Conservation (phyloP, 2,797 vertebrate genomes). For the Macroramphosus scolopax region DNA sequence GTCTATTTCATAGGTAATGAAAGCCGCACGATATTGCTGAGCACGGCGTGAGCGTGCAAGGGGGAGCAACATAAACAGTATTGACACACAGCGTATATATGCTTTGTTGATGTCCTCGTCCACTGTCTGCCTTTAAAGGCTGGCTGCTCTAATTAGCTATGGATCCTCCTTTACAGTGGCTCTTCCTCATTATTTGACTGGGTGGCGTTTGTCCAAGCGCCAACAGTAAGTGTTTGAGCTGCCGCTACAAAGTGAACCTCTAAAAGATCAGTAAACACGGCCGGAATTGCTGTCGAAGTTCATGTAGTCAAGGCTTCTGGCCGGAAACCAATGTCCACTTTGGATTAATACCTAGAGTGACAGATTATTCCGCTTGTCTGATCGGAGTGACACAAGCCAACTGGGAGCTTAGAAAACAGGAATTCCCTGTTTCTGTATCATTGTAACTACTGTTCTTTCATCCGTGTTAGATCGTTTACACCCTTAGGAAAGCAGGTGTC, state of each 20-base stretch:
- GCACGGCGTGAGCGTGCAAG: conserved; percentile 38
- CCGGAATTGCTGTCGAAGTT: conserved; percentile 16
- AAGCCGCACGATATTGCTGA: conserved; percentile 68
- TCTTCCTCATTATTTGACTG: conserved; percentile 67
- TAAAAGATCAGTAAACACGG: conserved; percentile 38
- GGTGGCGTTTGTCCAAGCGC: conserved; percentile 65
- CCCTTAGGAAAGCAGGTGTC: too few species aligned
- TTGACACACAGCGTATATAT: conserved; percentile 57
- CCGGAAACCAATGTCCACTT: conserved; percentile 26
- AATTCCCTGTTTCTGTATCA: conserved; percentile 10
- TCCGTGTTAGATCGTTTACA: too few species aligned
- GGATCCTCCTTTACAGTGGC: conserved; percentile 68
- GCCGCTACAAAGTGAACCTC: conserved; percentile 54
- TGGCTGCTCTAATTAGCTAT: conserved; percentile 81
- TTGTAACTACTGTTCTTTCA: too few species aligned
- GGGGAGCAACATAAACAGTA: conserved; percentile 68
- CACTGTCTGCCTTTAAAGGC: conserved; percentile 74
- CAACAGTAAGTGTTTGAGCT: conserved; percentile 61
- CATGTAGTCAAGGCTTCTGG: conserved; percentile 33
- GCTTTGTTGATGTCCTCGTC: conserved; percentile 71
- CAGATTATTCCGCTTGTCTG: conserved; percentile 43
- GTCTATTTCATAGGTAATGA: conserved; percentile 59
- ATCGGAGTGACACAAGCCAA: background rate
- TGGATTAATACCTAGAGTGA: conserved; percentile 29
- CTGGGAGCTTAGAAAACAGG: background rate